Evolutionary conservation across 2,113 vertebrate species (phyloP), one percentile per base, ranked within the genome.

Genomic region (Colaptes auratus): DNA sequence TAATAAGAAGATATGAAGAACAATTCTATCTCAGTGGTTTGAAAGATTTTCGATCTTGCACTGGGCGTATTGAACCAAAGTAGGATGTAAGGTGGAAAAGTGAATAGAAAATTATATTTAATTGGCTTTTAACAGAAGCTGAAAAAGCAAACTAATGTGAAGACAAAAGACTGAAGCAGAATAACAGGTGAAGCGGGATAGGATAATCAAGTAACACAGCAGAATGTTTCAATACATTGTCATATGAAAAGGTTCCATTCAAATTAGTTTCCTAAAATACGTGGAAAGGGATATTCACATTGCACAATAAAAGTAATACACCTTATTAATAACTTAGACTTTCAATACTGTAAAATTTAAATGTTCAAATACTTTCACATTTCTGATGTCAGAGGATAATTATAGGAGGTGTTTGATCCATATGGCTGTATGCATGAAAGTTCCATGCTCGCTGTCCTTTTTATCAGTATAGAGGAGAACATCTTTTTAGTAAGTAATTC

Each of bases 181-280:
- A 70, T 73, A 91, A 79, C 50, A 79, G 71, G 44, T 23, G 48
- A 64, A 64, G 16, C 59, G 13, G 52, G 12, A 70, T 24, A 58
- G 18, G 23, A 77, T 72, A 93, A 92, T 93, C 39, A 81, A 33
- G 18, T 58, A 75, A 73, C n/a, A 84, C 8, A 77, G 17, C 61
- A 80, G 82, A 78, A 36, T 61, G 4, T 48, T 79, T 81, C 79
- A 84, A 73, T 33, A 7, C 2, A n/a, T 67, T 92, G 92, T 56
- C 50, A 36, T 48, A 59, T 77, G 81, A 25, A 44, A 94, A 82
- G 76, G 39, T 78, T 72, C 44, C 20, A 81, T 88, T 90, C 56
- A 80, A 67, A 90, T 91, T 74, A 66, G 10, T 72, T 82, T 77
- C 72, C 86, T 73, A 52, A 89, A 92, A 63, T 70, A 93, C 7